Conservation (phyloP, 2,797 vertebrate genomes). For the Cuniculus paca region DNA sequence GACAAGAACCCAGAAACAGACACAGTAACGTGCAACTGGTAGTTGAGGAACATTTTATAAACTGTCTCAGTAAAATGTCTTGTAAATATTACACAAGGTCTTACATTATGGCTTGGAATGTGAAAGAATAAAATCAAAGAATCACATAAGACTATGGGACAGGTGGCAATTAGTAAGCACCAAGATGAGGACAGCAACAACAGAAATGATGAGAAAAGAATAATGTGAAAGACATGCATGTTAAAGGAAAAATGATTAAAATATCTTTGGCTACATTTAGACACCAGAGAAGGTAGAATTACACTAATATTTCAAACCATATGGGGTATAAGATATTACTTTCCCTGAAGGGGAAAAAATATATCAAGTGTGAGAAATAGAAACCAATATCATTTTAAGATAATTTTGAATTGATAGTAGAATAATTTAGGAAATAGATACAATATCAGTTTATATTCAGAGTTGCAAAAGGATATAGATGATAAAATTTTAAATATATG, state of each 20-base stretch:
- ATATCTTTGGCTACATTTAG: background rate
- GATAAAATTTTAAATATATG: background rate
- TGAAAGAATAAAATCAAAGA: background rate
- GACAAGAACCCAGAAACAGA: background rate
- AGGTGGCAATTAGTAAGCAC: background rate
- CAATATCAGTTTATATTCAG: background rate
- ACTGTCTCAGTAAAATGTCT: background rate
- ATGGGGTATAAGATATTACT: background rate
- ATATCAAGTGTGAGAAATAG: background rate
- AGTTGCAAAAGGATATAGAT: background rate
- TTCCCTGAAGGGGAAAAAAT: background rate
- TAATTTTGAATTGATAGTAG: conserved; percentile 4
- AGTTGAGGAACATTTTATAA: background rate
- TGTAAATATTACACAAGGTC: background rate
- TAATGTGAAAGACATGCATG: background rate
- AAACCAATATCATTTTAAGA: background rate
- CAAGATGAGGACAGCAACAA: background rate
- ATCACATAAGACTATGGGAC: background rate
- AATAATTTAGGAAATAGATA: background rate
- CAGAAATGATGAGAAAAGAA: background rate
- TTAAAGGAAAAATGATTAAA: background rate
- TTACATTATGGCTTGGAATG: background rate
- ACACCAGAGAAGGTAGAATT: background rate
- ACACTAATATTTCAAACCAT: background rate
- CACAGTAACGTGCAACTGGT: background rate